Conservation (phyloP, 2,888 invertebrate species). For the Drosophila incognita region DNA sequence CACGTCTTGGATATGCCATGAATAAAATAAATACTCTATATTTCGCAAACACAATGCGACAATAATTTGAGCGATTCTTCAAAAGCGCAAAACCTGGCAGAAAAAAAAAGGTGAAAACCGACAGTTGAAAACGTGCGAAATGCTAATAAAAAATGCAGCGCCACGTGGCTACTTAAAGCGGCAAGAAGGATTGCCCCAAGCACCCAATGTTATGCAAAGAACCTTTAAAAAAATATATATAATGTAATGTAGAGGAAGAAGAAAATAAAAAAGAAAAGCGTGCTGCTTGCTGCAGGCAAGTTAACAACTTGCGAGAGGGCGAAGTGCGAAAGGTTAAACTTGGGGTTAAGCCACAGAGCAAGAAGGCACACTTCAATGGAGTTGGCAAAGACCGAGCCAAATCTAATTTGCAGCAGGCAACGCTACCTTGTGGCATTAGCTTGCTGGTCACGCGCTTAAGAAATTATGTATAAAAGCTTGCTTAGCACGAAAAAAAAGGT, state of each 20-base stretch:
- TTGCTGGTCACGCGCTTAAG: conserved; percentile 72
- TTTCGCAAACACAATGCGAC: conserved; percentile 10
- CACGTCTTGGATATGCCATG: conserved; percentile 6
- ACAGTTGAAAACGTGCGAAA: conserved; percentile 65
- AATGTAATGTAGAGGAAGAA: not conserved
- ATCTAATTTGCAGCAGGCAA: conserved; percentile 67
- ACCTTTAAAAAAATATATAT: not conserved
- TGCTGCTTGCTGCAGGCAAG: conserved; percentile 28
- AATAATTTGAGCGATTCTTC: conserved; percentile 20
- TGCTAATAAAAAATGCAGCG: conserved; percentile 70
- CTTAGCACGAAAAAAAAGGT: conserved; percentile 42
- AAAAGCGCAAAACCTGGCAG: conserved; percentile 27
- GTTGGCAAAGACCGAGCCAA: conserved; percentile 42
- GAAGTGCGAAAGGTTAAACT: conserved; percentile 39
- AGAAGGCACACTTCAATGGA: conserved; percentile 64
- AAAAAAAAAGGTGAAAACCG: conserved; percentile 15
- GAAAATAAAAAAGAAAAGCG: not conserved
- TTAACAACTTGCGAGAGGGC: conserved; percentile 10
- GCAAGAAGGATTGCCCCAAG: conserved; percentile 1
- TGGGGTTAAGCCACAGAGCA: conserved; percentile 50
- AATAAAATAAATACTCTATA: conserved; percentile 10
- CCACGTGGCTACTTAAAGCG: conserved; percentile 36
- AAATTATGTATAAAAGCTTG: conserved; percentile 55
- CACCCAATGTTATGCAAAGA: conserved; percentile 2
- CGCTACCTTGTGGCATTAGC: conserved; percentile 62